Percentiles rank a stretch among this genome's conserved stretches.
These are phyloP conservation scores for Odontocerum albicorne DNA, from an alignment of 2,888 invertebrate species.

Conservation along the genomic window DNA sequence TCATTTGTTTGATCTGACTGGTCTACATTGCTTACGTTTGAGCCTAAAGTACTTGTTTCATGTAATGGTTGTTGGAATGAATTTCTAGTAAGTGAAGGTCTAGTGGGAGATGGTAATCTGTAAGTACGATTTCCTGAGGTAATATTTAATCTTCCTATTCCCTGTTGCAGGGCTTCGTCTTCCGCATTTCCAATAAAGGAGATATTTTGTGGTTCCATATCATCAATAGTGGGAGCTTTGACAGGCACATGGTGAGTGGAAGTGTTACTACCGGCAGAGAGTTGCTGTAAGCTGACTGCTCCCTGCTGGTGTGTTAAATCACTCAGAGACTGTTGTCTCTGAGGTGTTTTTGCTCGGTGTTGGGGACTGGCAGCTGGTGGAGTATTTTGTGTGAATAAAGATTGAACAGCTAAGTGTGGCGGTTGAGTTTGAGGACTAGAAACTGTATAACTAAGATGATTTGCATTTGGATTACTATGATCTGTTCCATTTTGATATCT, in stretches of 20 bases:
- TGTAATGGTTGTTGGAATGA: slow-evolving; percentile 64
- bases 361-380: slow-evolving; percentile 66
- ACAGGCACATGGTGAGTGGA: slow-evolving; percentile 46
- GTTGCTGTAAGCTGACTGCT: slow-evolving; percentile 57
- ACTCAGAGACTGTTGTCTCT: slow-evolving; percentile 58
- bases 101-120: slow-evolving; percentile 85
- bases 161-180: slow-evolving; percentile 61
- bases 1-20: slow-evolving; percentile 58
- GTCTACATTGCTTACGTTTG: slow-evolving; percentile 52
- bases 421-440: slow-evolving; percentile 51
- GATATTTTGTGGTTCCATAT: slow-evolving; percentile 93
- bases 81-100: slow-evolving; percentile 69
- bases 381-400: slow-evolving; percentile 53
- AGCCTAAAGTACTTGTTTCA: slow-evolving; percentile 43
- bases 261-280: slow-evolving; percentile 40
- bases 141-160: slow-evolving; percentile 77
- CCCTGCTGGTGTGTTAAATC: slow-evolving; percentile 44
- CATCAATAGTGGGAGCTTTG: slow-evolving; percentile 72
- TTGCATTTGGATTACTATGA: slow-evolving; percentile 57
- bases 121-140: slow-evolving; percentile 87
- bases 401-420: slow-evolving; percentile 52
- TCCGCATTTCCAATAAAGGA: slow-evolving; percentile 82
- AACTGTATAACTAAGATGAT: slow-evolving; percentile 61
- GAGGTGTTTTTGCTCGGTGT: slow-evolving; percentile 60
- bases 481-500: slow-evolving; percentile 69